Conservation (phyloP, 2,797 vertebrate genomes). For the Muscicapa striata region DNA sequence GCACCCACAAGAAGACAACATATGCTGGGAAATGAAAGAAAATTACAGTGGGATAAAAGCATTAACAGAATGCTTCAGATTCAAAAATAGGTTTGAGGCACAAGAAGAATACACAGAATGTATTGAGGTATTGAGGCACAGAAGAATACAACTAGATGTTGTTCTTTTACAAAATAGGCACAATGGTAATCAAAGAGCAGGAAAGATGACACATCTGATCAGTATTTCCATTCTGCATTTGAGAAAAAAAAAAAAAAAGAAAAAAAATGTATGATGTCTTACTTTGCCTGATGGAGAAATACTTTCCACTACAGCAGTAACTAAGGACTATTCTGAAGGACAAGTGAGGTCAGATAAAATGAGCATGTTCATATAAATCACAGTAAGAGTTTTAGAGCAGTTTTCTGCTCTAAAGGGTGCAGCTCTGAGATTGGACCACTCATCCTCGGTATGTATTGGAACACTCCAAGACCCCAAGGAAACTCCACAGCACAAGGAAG, state of each 20-base stretch:
- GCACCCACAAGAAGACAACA: not conserved
- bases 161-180: not conserved
- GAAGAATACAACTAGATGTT: too few species aligned
- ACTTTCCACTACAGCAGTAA: constrained; percentile 13
- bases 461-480: not conserved
- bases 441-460: not conserved
- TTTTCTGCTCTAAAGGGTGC: not conserved
- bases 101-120: not conserved
- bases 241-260: not conserved
- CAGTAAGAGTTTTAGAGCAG: not conserved
- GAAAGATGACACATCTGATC: not conserved
- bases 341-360: not conserved
- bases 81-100: not conserved
- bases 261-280: not conserved
- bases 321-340: not conserved
- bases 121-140: too few species aligned
- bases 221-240: not conserved
- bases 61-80: not conserved
- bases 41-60: not conserved
- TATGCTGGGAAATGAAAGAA: not conserved
- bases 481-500: not conserved
- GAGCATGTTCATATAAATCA: not conserved
- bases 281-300: not conserved
- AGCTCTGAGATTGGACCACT: not conserved
- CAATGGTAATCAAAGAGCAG: not conserved